Conservation (phyloP, 2,888 invertebrate species). For the Lycophotia porphyrea region DNA sequence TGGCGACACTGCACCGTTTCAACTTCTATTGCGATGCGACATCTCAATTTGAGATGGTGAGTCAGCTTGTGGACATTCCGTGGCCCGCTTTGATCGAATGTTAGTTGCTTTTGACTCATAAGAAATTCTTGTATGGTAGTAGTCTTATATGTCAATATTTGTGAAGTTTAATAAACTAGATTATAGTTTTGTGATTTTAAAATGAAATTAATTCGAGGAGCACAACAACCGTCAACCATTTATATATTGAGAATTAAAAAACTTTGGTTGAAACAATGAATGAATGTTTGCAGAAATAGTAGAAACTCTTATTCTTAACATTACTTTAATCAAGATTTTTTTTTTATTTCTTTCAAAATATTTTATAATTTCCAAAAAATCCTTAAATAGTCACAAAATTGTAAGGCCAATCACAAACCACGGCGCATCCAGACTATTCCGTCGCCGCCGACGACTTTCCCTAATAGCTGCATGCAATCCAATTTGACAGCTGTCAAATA, state of each 20-base stretch:
- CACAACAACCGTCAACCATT: background rate
- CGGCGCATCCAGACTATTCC: constrained; percentile 72
- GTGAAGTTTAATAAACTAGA: background rate
- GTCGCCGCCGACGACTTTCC: constrained; percentile 78
- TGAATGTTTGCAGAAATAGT: background rate
- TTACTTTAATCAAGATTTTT: background rate
- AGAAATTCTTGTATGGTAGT: background rate
- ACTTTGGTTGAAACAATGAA: background rate
- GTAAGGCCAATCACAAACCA: constrained; percentile 16
- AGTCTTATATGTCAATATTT: background rate
- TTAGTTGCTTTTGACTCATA: background rate
- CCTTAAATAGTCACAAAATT: background rate
- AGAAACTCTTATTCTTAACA: background rate
- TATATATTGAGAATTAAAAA: background rate
- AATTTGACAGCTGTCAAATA: constrained; percentile 89
- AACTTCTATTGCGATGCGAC: constrained; percentile 61
- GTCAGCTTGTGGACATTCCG: constrained; percentile 61
- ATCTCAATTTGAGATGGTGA: constrained; percentile 58
- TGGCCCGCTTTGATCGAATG: background rate
- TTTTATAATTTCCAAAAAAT: background rate
- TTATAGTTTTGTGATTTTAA: background rate
- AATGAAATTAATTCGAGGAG: background rate
- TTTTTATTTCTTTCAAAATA: background rate
- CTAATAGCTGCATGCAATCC: constrained; percentile 88
- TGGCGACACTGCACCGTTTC: constrained; percentile 66